phyloP scores from a whole-genome alignment of 2,113 vertebrate species.

The Ptychochromis oligacanthus region DNA sequence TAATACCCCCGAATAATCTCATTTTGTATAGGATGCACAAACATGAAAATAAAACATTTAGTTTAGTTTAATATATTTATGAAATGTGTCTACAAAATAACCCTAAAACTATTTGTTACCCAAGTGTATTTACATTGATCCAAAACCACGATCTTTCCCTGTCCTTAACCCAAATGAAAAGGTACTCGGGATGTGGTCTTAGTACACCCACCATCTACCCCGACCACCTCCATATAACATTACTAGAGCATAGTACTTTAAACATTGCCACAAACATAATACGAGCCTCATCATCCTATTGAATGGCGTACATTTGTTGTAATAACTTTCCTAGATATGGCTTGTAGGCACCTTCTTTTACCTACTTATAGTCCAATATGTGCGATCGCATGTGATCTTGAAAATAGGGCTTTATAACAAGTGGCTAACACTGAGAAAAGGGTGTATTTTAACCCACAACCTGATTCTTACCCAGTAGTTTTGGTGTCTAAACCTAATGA shows the following conservation, averaged over 20 bases:
- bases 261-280: not conserved
- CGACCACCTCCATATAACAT: too few relatives aligned
- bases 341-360: not conserved
- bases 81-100: not conserved
- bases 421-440: too few relatives aligned
- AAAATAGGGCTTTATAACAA: too few relatives aligned
- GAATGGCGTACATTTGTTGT: not conserved
- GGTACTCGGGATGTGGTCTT: not conserved
- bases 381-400: too few relatives aligned
- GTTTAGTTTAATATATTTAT: not conserved
- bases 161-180: not conserved
- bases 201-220: not conserved
- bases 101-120: not conserved
- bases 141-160: too few relatives aligned
- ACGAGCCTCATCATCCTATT: not conserved
- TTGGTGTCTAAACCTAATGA: not conserved
- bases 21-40: too few relatives aligned
- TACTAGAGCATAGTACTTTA: too few relatives aligned
- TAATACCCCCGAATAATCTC: too few relatives aligned
- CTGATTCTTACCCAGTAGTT: too few relatives aligned
- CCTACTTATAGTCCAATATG: not conserved
- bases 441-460: too few relatives aligned
- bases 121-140: not conserved
- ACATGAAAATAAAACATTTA: too few relatives aligned
- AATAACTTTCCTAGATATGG: not conserved